Conservation (phyloP, 2,113 vertebrate genomes). For the Columba janthina region DNA sequence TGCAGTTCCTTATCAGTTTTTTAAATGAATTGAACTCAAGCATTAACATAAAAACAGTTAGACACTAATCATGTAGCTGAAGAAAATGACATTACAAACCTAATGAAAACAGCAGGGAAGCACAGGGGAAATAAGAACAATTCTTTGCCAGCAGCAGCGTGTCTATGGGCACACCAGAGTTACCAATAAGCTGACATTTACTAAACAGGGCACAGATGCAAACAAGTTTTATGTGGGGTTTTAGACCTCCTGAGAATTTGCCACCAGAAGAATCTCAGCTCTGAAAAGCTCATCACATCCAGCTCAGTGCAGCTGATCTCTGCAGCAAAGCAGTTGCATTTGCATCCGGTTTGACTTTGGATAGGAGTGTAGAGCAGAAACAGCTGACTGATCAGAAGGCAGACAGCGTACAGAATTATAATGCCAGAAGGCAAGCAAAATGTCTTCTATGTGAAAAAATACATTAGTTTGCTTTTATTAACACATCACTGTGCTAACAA, state of each 20-base stretch:
- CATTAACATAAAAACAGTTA: slow-evolving; percentile 61
- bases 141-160: not conserved
- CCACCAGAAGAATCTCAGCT: not conserved
- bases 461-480: not conserved
- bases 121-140: slow-evolving; percentile 26
- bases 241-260: not conserved
- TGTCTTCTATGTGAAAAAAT: not conserved
- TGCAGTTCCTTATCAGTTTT: slow-evolving; percentile 25
- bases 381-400: not conserved
- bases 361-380: not conserved
- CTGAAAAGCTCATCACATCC: not conserved
- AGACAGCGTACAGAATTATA: not conserved
- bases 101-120: slow-evolving; percentile 55
- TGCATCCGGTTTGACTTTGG: not conserved
- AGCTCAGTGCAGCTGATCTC: not conserved
- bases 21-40: slow-evolving; percentile 41
- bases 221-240: not conserved
- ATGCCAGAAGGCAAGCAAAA: not conserved
- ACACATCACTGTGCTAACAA: not conserved
- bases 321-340: not conserved
- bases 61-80: slow-evolving; percentile 53
- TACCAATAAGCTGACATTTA: not conserved
- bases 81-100: slow-evolving; percentile 43
- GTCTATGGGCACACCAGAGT: not conserved
- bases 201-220: not conserved